Evolutionary conservation across 92 coral and sea anemone genomes (phyloP), one percentile per base, ranked within the genome.

Genomic region (Scolanthus callimorphus): DNA sequence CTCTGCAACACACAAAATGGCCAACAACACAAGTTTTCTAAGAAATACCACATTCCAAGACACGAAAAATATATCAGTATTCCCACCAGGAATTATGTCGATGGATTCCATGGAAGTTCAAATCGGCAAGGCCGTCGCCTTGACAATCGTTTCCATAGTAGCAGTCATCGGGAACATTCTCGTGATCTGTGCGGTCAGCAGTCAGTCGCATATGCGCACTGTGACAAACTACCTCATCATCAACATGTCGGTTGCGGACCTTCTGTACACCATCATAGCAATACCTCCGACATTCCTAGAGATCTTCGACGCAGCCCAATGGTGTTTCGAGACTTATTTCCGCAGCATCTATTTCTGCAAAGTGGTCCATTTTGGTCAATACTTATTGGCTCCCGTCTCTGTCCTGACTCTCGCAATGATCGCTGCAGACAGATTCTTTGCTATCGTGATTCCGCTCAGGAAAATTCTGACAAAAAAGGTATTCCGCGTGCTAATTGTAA

Each of bases 361-460:
- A 41, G 85, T 86, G 28, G 70, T 82, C 3, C 79, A 86, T 49
- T 82, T 82, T 24, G 81, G 79, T 20, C 95, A 86, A 39, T 61
- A 67, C 45, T 45, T 64, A 27, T 69, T 89, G 17, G 85, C 84
- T 10, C 78, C 96, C 4, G 83, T 90, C 1, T 91, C 97, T 0
- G 86, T 88, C 10, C 79, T 91, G 9, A 91, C 97, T 2, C 62
- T 91, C 51, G 89, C 90, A 10, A 82, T 89, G 8, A 79, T 83
- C 11, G 97, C 97, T 6, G 57, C 85, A 3, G 97, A 91, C 62
- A 76, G 97, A 23, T 91, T 75, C 72, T 88, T 81, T 50, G 97
- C 97, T 19, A 90, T 91, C 34, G 37, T 78, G 52, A 71, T 82
- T 50, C 97, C 97, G 0, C 78, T 88, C 23, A 77, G 75, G 65